A percentile compares a stretch with the other conserved stretches of the same genome.
Evolutionary conservation across 2,888 invertebrate species (phyloP).

Genomic region (Platycheirus rosarum): DNA sequence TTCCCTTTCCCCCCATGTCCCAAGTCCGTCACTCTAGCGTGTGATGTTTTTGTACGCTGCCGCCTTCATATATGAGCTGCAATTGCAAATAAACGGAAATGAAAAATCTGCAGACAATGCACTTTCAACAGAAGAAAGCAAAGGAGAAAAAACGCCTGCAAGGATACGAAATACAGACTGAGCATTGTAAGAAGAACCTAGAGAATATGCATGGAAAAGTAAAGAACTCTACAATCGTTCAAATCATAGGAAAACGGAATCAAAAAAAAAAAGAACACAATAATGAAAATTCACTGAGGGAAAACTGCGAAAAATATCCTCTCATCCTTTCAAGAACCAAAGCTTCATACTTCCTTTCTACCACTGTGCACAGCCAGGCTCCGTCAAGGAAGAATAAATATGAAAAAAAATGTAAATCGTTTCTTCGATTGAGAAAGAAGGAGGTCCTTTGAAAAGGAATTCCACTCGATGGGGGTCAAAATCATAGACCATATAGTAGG

Average conservation of each 20-base stretch:
- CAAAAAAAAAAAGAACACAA: constrained; percentile 40
- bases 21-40: too few species aligned
- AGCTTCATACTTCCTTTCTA: background rate
- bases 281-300: constrained; percentile 54
- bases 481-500: background rate
- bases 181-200: constrained; percentile 34
- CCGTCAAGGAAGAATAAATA: constrained; percentile 4
- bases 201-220: constrained; percentile 31
- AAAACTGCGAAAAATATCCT: constrained; percentile 37
- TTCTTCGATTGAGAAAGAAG: background rate
- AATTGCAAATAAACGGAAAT: constrained; percentile 42
- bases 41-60: too few species aligned
- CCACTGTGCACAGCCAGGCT: background rate
- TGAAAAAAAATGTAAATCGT: constrained; percentile 60
- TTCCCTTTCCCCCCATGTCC: background rate
- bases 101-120: constrained; percentile 63
- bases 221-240: constrained; percentile 24
- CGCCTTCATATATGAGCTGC: constrained; percentile 13
- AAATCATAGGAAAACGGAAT: constrained; percentile 10
- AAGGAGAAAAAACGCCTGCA: constrained; percentile 12
- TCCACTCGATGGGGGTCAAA: constrained; percentile 16
- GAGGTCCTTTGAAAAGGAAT: constrained; percentile 25
- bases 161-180: constrained; percentile 25
- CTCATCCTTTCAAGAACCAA: background rate
- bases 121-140: constrained; percentile 19